These are phyloP conservation scores for Trachymyrmex cornetzi DNA, from an alignment of 1,140 invertebrate species.

Conservation along the genomic window DNA sequence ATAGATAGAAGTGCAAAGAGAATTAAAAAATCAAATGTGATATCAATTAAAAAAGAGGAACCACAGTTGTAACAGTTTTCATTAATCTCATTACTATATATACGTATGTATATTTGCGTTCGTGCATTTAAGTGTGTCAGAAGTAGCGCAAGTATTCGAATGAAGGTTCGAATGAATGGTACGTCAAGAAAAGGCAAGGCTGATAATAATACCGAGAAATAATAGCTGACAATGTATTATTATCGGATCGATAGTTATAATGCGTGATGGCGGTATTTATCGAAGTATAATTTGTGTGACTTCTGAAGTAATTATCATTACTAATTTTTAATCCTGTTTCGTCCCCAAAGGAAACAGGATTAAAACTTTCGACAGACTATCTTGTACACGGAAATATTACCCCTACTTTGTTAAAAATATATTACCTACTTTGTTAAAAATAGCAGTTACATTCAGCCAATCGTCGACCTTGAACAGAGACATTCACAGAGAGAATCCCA, in stretches of 20 bases:
- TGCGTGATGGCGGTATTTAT: background rate
- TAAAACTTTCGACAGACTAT: background rate
- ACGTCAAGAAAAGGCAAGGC: constrained; percentile 27
- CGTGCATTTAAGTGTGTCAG: constrained; percentile 9
- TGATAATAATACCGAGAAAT: constrained; percentile 44
- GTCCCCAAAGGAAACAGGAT: background rate
- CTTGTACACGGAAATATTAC: background rate
- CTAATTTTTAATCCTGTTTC: too few species aligned
- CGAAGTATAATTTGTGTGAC: too few species aligned
- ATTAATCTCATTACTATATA: background rate
- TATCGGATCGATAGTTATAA: constrained; percentile 32
- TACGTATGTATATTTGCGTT: background rate
- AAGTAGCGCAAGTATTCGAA: background rate
- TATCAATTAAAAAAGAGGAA: background rate
- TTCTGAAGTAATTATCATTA: too few species aligned
- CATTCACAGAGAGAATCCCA: constrained; percentile 45
- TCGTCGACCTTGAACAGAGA: constrained; percentile 28
- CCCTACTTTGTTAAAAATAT: background rate
- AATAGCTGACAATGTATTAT: constrained; percentile 39
- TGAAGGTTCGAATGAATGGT: background rate
- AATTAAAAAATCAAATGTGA: background rate
- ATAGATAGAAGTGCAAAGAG: background rate
- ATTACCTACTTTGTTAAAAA: background rate
- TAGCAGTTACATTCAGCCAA: constrained; percentile 18
- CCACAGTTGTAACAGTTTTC: background rate